Evolutionary conservation across 2,888 invertebrate species (phyloP).

Genomic region (Oscheius sp.): DNA sequence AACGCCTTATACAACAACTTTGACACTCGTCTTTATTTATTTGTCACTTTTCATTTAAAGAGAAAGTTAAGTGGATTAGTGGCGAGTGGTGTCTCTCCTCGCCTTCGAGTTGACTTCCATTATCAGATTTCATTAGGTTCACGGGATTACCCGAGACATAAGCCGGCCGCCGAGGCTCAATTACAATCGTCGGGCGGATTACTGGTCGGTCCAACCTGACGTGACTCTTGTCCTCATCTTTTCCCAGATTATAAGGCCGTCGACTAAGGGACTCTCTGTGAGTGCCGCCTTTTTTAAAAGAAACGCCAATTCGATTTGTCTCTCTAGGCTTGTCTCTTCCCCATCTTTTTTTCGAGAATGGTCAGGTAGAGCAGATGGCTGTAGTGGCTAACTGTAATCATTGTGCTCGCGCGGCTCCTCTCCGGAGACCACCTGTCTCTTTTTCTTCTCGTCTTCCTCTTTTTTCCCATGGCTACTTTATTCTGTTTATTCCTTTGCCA

Average conservation of each 20-base stretch:
- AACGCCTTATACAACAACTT: conserved; percentile 7
- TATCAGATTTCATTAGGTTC: conserved; percentile 38
- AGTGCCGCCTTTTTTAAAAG: background rate
- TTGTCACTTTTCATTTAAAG: too few species aligned
- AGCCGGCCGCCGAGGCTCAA: conserved; percentile 24
- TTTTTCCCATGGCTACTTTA: background rate
- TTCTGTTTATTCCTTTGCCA: background rate
- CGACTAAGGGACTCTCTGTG: background rate
- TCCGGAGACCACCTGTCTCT: conserved; percentile 18
- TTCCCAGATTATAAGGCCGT: conserved; percentile 21
- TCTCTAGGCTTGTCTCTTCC: background rate
- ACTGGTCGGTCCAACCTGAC: conserved; percentile 21
- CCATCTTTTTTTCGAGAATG: background rate
- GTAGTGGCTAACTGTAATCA: conserved; percentile 22
- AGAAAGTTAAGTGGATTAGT: too few species aligned
- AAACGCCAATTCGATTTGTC: background rate
- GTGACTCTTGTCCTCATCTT: background rate
- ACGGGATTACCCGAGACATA: conserved; percentile 35
- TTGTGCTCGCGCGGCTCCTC: conserved; percentile 15
- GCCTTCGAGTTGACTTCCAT: conserved; percentile 1
- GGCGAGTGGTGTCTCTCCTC: too few species aligned
- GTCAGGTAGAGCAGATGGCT: conserved; percentile 25
- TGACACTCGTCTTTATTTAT: background rate
- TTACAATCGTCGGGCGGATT: conserved; percentile 26
- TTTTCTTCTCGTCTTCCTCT: conserved; percentile 1